Percentiles rank a stretch among this genome's conserved stretches.
Conservation (phyloP, 1,140 invertebrate genomes). For the Drosophila kikkawai region DNA sequence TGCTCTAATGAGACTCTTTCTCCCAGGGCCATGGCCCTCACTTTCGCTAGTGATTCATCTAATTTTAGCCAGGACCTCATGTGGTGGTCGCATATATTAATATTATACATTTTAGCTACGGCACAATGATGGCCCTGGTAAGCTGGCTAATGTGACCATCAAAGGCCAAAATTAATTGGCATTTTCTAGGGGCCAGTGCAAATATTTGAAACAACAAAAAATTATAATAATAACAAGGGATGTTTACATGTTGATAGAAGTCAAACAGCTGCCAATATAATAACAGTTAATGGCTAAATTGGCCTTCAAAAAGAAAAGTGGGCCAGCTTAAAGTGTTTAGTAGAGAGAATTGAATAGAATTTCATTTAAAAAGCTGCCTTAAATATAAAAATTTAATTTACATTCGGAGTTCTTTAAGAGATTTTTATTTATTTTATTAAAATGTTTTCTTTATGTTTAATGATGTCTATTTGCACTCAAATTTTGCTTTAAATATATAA, state of each 20-base stretch:
- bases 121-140: conserved; percentile 54
- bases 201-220: conserved; percentile 42
- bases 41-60: conserved; percentile 35
- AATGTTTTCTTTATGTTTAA: background rate
- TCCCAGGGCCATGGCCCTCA: conserved; percentile 15
- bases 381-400: background rate
- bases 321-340: background rate
- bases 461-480: background rate
- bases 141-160: conserved; percentile 59
- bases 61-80: conserved; percentile 69
- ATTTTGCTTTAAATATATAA: background rate
- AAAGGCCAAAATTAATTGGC: conserved; percentile 72
- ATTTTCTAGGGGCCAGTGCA: conserved; percentile 52
- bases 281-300: conserved; percentile 18
- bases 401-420: no score
- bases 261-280: conserved; percentile 40
- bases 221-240: conserved; percentile 2
- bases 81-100: conserved; percentile 48
- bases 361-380: background rate
- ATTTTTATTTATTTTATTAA: no score
- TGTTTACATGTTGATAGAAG: conserved; percentile 50
- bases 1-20: conserved; percentile 46
- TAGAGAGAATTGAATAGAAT: background rate
- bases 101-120: conserved; percentile 36
- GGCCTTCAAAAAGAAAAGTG: background rate